Evolutionary conservation across 1,140 invertebrate genomes (phyloP).

Genomic region (Aphidius gifuensis): DNA sequence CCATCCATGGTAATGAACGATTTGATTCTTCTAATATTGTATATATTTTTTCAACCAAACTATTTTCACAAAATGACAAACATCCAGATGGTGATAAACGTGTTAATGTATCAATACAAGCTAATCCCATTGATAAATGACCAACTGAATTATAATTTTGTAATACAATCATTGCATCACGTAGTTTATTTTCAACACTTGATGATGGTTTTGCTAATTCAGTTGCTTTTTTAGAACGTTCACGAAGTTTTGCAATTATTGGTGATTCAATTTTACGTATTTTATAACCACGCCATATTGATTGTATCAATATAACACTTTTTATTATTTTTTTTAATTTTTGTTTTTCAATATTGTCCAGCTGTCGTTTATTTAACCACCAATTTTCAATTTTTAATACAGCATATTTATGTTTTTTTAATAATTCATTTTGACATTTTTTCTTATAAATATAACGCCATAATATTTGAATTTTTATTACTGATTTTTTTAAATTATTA

Average conservation of each 20-base stretch:
- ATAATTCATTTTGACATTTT: not conserved
- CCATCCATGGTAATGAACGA: conserved; percentile 47
- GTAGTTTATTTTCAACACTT: conserved; percentile 33
- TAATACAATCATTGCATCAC: conserved; percentile 34
- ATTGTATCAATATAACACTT: conserved; percentile 66
- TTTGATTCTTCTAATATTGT: conserved; percentile 38
- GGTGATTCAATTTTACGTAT: conserved; percentile 46
- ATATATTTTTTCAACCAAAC: conserved; percentile 40
- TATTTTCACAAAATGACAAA: conserved; percentile 35
- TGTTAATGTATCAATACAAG: conserved; percentile 43
- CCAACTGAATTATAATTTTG: conserved; percentile 32
- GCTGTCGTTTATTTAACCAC: conserved; percentile 32
- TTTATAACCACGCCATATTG: conserved; percentile 62
- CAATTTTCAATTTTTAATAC: conserved; percentile 34
- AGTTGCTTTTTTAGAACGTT: conserved; percentile 52
- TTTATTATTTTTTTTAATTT: conserved; percentile 33
- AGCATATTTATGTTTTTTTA: conserved; percentile 8
- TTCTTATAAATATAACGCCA: conserved; percentile 30
- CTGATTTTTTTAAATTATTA: conserved; percentile 18
- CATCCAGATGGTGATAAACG: conserved; percentile 40
- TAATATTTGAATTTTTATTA: conserved; percentile 32
- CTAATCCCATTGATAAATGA: conserved; percentile 36
- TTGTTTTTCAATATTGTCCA: conserved; percentile 47
- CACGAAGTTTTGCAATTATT: conserved; percentile 48
- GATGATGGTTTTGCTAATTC: conserved; percentile 38